These are phyloP conservation scores for Fragum fragum DNA, from an alignment of 2,888 invertebrate genomes.

Conservation along the genomic window DNA sequence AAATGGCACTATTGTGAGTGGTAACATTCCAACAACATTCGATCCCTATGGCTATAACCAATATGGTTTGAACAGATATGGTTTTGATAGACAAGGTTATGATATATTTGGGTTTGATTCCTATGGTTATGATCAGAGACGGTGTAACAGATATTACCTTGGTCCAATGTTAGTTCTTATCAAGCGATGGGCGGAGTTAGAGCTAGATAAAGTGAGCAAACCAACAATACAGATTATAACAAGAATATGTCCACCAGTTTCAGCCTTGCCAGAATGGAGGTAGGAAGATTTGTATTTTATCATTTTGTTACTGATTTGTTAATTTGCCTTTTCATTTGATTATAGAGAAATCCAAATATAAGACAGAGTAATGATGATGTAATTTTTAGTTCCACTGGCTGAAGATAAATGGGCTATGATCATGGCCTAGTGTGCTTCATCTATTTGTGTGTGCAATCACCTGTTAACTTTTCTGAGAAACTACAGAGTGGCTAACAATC, in stretches of 20 bases:
- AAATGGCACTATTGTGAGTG: slow-evolving; percentile 70
- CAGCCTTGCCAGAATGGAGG: slow-evolving; percentile 72
- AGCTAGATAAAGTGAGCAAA: slow-evolving; percentile 72
- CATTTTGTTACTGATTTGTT: too few species aligned
- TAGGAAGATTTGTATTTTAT: slow-evolving; percentile 36
- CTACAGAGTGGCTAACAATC: too few species aligned
- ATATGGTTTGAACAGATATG: slow-evolving; percentile 80
- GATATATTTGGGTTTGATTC: slow-evolving; percentile 84
- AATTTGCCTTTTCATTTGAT: too few species aligned
- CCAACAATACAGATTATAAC: slow-evolving; percentile 72
- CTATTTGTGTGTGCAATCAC: too few species aligned
- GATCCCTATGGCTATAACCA: slow-evolving; percentile 80
- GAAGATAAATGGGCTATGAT: too few species aligned
- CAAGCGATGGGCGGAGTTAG: slow-evolving; percentile 77
- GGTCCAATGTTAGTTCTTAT: slow-evolving; percentile 84
- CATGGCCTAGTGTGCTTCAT: too few species aligned
- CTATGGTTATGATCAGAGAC: slow-evolving; percentile 77
- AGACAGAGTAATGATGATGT: too few species aligned
- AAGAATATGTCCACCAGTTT: slow-evolving; percentile 78
- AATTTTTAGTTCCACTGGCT: too few species aligned
- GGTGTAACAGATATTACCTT: slow-evolving; percentile 81
- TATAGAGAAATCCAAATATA: too few species aligned
- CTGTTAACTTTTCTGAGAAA: too few species aligned
- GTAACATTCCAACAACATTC: slow-evolving; percentile 62
- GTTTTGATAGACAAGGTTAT: slow-evolving; percentile 82